These are phyloP conservation scores for Cinclus mexicanus DNA, from an alignment of 2,113 vertebrate species.

Conservation along the genomic window DNA sequence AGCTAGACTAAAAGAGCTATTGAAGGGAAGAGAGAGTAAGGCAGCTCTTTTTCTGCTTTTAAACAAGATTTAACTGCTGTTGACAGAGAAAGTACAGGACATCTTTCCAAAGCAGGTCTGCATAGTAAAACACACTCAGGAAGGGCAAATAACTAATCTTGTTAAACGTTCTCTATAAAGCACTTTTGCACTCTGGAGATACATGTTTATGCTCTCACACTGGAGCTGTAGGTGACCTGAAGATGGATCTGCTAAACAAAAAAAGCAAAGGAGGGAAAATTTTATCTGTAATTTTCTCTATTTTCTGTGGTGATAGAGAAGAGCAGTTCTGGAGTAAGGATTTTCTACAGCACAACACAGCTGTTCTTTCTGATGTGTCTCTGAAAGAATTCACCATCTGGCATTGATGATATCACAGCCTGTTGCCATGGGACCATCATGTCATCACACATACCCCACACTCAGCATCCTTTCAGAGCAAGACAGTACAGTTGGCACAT, in stretches of 20 bases:
- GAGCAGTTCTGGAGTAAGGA: background rate
- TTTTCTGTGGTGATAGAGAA: background rate
- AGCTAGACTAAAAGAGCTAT: background rate
- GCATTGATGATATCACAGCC: background rate
- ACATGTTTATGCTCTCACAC: background rate
- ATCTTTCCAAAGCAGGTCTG: background rate
- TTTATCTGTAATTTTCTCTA: background rate
- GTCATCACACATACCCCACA: background rate
- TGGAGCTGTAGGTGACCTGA: background rate
- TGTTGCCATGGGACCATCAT: background rate
- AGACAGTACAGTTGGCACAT: background rate
- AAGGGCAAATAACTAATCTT: background rate
- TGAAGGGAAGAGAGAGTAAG: background rate
- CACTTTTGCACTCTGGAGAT: background rate
- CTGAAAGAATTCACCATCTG: background rate
- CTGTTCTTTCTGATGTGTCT: background rate
- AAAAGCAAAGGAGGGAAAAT: background rate
- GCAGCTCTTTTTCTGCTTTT: constrained; percentile 27
- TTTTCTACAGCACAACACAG: background rate
- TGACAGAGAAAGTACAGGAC: background rate
- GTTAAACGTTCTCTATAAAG: background rate
- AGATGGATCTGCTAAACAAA: constrained; percentile 1
- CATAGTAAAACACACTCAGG: background rate
- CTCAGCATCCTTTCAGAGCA: background rate
- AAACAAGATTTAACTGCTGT: background rate